phyloP scores from a whole-genome alignment of 1,140 invertebrate species.

The Leptopilina clavipes region DNA sequence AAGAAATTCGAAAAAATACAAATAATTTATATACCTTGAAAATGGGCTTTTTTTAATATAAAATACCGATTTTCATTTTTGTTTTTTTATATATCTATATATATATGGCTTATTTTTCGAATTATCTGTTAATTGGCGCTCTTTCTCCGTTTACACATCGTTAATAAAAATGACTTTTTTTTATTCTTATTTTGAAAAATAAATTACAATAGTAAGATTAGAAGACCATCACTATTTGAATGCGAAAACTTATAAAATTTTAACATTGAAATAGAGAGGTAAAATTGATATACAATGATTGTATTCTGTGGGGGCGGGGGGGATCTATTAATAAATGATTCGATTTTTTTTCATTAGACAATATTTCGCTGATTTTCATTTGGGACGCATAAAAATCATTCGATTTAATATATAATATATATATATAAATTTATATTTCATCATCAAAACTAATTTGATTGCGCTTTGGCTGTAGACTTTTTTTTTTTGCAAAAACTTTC shows the following conservation, averaged over 20 bases:
- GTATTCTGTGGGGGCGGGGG: no score
- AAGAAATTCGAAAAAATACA: constrained; percentile 69
- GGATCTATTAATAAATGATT: no score
- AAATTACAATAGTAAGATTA: constrained; percentile 72
- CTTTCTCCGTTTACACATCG: background rate
- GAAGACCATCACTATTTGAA: constrained; percentile 58
- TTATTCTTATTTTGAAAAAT: constrained; percentile 72
- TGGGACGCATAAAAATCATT: background rate
- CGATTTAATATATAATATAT: background rate
- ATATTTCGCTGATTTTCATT: background rate
- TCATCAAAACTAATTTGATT: constrained; percentile 30
- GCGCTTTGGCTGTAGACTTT: constrained; percentile 17
- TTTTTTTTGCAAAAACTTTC: background rate
- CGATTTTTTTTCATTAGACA: background rate
- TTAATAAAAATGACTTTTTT: constrained; percentile 70
- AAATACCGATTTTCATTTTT: constrained; percentile 18
- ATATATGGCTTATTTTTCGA: constrained; percentile 7
- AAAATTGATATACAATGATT: no score
- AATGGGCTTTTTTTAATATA: constrained; percentile 37
- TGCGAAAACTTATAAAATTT: constrained; percentile 40
- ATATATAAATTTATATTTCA: constrained; percentile 9
- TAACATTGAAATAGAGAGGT: constrained; percentile 38
- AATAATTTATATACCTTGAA: constrained; percentile 73
- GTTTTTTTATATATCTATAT: no score
- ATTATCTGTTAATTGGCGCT: background rate